Conservation (phyloP, 2,113 vertebrate species). For the Pongo pygmaeus region DNA sequence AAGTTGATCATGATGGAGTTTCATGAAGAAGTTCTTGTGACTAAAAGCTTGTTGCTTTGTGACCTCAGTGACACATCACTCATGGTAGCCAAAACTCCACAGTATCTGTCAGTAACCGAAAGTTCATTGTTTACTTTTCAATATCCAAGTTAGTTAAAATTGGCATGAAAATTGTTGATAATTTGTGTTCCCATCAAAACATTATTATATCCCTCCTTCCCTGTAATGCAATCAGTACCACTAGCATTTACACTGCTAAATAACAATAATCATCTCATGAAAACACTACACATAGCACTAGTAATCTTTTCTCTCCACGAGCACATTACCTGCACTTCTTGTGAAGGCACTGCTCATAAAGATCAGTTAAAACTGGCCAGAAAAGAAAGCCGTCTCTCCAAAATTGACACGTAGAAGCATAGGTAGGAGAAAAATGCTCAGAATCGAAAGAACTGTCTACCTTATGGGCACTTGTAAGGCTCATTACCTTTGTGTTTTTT, state of each 20-base stretch:
- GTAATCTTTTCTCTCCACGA: background rate
- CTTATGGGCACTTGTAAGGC: background rate
- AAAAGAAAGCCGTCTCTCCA: background rate
- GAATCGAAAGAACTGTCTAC: background rate
- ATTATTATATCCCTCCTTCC: background rate
- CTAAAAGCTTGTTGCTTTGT: background rate
- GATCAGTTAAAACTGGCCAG: background rate
- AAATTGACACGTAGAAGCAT: background rate
- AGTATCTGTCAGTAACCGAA: background rate
- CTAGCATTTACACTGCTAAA: background rate
- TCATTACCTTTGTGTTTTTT: background rate
- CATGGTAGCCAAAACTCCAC: background rate
- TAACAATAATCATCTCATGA: background rate
- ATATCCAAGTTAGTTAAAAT: background rate
- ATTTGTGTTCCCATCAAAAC: background rate
- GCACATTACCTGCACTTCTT: background rate
- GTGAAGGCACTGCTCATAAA: background rate
- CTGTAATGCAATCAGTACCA: background rate
- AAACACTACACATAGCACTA: background rate
- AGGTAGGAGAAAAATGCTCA: background rate
- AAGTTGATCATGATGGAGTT: background rate
- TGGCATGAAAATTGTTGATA: background rate
- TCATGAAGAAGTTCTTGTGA: background rate
- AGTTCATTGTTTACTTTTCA: background rate
- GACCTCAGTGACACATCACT: rapidly evolving